Percentiles rank a stretch among this genome's conserved stretches.
Evolutionary conservation across 2,797 vertebrate genomes (phyloP).

Genomic region (Lacerta agilis): DNA sequence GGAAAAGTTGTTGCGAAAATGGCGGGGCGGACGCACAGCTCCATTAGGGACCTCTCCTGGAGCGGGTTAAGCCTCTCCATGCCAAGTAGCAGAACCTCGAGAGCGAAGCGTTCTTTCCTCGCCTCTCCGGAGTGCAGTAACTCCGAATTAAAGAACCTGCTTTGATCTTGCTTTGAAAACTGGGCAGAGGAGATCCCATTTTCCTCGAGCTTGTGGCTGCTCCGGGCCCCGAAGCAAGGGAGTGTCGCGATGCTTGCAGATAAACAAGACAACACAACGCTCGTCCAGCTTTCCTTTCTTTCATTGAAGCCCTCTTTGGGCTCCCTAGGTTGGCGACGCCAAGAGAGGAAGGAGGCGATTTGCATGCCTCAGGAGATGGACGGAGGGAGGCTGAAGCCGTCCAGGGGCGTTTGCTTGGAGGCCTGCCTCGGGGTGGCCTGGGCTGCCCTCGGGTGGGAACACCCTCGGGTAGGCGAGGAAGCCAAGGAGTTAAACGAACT

Average conservation of each 20-base stretch:
- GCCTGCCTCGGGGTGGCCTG: constrained; percentile 2
- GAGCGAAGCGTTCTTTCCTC: neutral
- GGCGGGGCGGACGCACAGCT: no score
- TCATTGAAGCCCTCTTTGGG: neutral
- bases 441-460: constrained; percentile 57
- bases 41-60: neutral
- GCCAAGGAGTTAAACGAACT: neutral
- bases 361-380: neutral
- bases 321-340: neutral
- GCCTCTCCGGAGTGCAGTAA: neutral
- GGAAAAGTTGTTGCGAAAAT: neutral
- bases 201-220: neutral
- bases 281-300: no score
- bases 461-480: neutral
- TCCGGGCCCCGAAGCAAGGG: neutral
- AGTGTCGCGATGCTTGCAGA: neutral
- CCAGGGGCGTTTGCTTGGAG: neutral
- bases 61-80: neutral
- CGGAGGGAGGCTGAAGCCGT: no score
- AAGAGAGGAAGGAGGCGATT: neutral
- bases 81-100: neutral
- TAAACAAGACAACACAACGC: neutral
- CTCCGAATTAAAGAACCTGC: neutral
- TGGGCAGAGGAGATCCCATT: neutral
- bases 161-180: no score